These are phyloP conservation scores for Drosophila nigrodunni DNA, from an alignment of 1,140 invertebrate genomes.

Conservation along the genomic window DNA sequence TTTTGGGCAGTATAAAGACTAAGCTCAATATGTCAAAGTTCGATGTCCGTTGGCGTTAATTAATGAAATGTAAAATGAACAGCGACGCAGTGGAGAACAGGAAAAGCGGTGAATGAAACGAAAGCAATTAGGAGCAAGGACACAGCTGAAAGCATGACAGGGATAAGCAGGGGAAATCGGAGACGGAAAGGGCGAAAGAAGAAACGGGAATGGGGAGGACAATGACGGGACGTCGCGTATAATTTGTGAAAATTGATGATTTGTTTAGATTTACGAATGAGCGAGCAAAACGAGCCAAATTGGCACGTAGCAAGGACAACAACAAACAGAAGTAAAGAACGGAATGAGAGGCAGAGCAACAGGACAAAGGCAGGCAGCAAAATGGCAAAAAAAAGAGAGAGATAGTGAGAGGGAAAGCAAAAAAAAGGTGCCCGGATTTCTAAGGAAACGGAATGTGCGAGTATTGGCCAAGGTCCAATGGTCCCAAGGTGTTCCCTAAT, in stretches of 20 bases:
- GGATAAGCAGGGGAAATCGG: constrained; percentile 19
- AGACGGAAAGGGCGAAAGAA: not conserved
- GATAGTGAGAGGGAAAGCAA: constrained; percentile 34
- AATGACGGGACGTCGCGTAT: constrained; percentile 53
- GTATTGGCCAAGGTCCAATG: constrained; percentile 26
- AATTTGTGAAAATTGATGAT: constrained; percentile 84
- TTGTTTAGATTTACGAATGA: constrained; percentile 83
- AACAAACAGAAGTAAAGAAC: not conserved
- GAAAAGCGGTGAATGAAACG: constrained; percentile 62
- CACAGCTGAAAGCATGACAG: constrained; percentile 30
- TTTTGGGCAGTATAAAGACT: not conserved
- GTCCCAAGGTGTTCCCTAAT: constrained; percentile 74
- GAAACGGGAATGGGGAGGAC: not conserved
- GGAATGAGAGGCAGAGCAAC: not conserved
- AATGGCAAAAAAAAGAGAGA: constrained; percentile 10
- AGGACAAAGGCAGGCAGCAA: constrained; percentile 17
- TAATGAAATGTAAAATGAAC: constrained; percentile 83
- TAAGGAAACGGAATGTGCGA: constrained; percentile 32
- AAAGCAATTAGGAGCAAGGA: constrained; percentile 70
- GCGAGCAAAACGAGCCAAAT: constrained; percentile 80
- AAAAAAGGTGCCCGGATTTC: constrained; percentile 38
- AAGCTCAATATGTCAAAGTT: constrained; percentile 81
- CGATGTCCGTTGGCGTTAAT: constrained; percentile 74
- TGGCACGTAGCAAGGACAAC: constrained; percentile 70
- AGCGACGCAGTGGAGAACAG: constrained; percentile 47